Evolutionary conservation across 2,113 vertebrate species (phyloP).

Genomic region (Herpetotheres cachinnans): DNA sequence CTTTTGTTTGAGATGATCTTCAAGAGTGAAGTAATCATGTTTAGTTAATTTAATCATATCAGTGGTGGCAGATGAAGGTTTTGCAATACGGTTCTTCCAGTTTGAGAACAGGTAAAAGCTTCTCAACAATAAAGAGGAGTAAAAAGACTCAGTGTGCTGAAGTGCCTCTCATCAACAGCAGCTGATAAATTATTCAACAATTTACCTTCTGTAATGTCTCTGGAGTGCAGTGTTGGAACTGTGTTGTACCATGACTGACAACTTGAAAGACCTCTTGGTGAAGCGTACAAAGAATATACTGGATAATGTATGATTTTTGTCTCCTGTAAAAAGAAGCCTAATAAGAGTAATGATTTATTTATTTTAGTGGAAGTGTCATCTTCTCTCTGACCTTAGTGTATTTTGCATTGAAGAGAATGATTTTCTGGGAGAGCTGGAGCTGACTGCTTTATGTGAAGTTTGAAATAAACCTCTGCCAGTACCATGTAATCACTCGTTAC

Average conservation of each 20-base stretch:
- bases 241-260: constrained; percentile 49
- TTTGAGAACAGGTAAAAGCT: constrained; percentile 53
- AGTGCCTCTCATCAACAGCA: constrained; percentile 29
- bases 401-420: not conserved
- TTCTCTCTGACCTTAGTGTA: not conserved
- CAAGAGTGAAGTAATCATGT: not conserved
- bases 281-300: constrained; percentile 14
- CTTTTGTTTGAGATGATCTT: not conserved
- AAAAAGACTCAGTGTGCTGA: constrained; percentile 42
- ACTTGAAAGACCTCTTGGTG: constrained; percentile 32
- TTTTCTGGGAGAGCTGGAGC: not conserved
- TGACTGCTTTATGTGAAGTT: not conserved
- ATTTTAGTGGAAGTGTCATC: not conserved
- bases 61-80: constrained; percentile 8
- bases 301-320: not conserved
- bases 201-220: constrained; percentile 55
- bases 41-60: not conserved
- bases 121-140: constrained; percentile 45
- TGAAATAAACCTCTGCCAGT: not conserved
- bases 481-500: not conserved
- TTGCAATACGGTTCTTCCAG: not conserved
- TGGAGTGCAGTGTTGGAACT: not conserved
- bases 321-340: not conserved
- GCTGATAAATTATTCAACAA: constrained; percentile 72
- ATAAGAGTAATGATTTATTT: constrained; percentile 29